Percentiles rank a stretch among this genome's conserved stretches.
These are phyloP conservation scores for Colistium nudipinnis DNA, from an alignment of 2,113 vertebrate species.

Conservation along the genomic window DNA sequence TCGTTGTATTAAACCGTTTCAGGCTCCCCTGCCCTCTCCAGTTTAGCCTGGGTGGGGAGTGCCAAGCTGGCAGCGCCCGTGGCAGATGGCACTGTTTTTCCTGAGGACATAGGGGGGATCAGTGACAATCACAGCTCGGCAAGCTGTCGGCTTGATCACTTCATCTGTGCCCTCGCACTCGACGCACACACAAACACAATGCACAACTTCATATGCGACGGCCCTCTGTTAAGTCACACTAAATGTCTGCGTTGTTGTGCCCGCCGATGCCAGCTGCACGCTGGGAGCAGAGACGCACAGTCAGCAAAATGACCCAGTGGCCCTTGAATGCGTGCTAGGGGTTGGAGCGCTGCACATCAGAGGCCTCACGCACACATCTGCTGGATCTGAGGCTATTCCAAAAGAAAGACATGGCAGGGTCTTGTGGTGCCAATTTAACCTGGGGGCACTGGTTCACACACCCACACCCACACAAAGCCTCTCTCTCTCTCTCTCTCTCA, in stretches of 20 bases:
- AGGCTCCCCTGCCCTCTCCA: slow-evolving; percentile 59
- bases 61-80: slow-evolving; percentile 72
- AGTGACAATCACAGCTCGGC: slow-evolving; percentile 77
- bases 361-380: slow-evolving; percentile 62
- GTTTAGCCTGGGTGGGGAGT: slow-evolving; percentile 53
- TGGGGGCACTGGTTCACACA: slow-evolving; percentile 1
- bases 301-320: slow-evolving; percentile 57
- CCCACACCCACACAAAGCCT: background rate
- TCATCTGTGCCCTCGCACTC: slow-evolving; percentile 69
- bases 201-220: slow-evolving; percentile 31
- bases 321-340: slow-evolving; percentile 45
- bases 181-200: slow-evolving; percentile 38
- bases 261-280: slow-evolving; percentile 67
- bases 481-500: background rate
- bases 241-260: slow-evolving; percentile 71
- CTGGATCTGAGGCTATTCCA: slow-evolving; percentile 38
- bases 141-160: slow-evolving; percentile 79
- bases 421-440: slow-evolving; percentile 41
- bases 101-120: slow-evolving; percentile 63
- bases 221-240: slow-evolving; percentile 59
- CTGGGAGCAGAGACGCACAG: slow-evolving; percentile 60
- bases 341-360: slow-evolving; percentile 42
- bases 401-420: slow-evolving; percentile 7
- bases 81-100: slow-evolving; percentile 79
- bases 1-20: slow-evolving; percentile 46